Base-by-base conservation (phyloP, 1,140 invertebrate genomes). In the Drosophila cardini region DNA sequence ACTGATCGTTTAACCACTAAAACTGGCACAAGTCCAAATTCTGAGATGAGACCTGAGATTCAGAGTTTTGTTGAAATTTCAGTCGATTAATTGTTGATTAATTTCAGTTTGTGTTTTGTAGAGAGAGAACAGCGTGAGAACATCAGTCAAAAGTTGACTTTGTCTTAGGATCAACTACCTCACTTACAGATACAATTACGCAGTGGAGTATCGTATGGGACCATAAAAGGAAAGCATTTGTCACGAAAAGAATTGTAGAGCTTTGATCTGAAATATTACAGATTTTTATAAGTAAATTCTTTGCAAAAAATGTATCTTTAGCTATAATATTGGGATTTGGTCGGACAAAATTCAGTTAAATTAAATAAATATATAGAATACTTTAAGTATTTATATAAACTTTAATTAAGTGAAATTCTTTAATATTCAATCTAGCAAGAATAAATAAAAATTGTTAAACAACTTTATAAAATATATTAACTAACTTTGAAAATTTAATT, bases 81-180 rank as follows among this genome's bases (percentile, higher is more conserved):
- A 53, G 10, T 67, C 42, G 67, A 81, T 71, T 85, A 80, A 74
- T 77, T 84, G 82, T 57, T 78, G 61, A 80, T 77, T 74, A 71
- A 78, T 78, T 81, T 53, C 32, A 34, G 38, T 45, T 11, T 30
- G 53, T 30, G 40, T 52, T 30, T 30, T 15, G 13, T 13, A 13
- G 9, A 26, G 11, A 26, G 21, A 26, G n/a, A 53, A 36, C 26
- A 45, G 61, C 61, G 61, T 63, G 48, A 63, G 61, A 63, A 62
- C 57, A 62, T 34, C 36, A 69, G 32, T 38, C 30, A 57, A 57
- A 30, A 40, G 11, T 34, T 40, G 10, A 64, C 7, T 38, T 52
- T 52, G 11, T 34, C 57, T 40, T 26, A 16, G 38, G 45, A 50
- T 40, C 60, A 30, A 48, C n/a, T 62, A 62, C 13, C 10, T 55